Percentiles rank a stretch among this genome's conserved stretches.
Evolutionary conservation across 1,140 invertebrate genomes (phyloP).

Genomic region (silkworm (Bombyx mori)): DNA sequence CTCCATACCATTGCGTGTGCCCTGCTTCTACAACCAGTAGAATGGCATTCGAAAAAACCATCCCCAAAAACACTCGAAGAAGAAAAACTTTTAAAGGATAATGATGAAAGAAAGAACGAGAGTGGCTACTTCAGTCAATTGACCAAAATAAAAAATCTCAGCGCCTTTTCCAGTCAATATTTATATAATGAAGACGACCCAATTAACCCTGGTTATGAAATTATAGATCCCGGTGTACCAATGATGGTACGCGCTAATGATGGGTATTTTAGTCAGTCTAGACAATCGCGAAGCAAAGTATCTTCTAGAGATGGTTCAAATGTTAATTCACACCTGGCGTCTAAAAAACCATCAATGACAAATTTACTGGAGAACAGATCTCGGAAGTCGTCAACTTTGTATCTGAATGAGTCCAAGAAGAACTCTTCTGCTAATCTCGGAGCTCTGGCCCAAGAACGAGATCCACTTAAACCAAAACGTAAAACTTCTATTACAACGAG

Average conservation of each 20-base stretch:
- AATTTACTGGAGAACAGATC: constrained; percentile 59
- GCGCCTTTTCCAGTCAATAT: constrained; percentile 77
- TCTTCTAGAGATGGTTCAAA: constrained; percentile 60
- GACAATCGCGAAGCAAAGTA: constrained; percentile 63
- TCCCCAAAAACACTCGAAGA: constrained; percentile 29
- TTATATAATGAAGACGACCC: constrained; percentile 77
- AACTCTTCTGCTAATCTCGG: constrained; percentile 59
- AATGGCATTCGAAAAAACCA: constrained; percentile 72
- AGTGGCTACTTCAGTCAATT: constrained; percentile 56
- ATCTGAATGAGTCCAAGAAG: constrained; percentile 63
- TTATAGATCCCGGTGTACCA: constrained; percentile 75
- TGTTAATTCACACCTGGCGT: constrained; percentile 45
- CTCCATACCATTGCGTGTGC: constrained; percentile 73
- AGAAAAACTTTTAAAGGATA: constrained; percentile 32
- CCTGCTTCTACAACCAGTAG: constrained; percentile 75
- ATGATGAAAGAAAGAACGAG: constrained; percentile 31
- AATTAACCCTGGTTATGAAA: constrained; percentile 74
- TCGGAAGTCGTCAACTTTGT: constrained; percentile 58
- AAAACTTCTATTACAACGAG: constrained; percentile 48
- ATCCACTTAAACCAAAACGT: constrained; percentile 52
- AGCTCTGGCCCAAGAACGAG: constrained; percentile 39
- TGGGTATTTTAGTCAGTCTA: constrained; percentile 73
- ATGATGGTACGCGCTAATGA: constrained; percentile 78
- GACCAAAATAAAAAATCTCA: constrained; percentile 56
- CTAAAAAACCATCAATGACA: constrained; percentile 63